A percentile compares a stretch with the other conserved stretches of the same genome.
Conservation (phyloP, 1,140 invertebrate species). For the Drosophila prosaltans region DNA sequence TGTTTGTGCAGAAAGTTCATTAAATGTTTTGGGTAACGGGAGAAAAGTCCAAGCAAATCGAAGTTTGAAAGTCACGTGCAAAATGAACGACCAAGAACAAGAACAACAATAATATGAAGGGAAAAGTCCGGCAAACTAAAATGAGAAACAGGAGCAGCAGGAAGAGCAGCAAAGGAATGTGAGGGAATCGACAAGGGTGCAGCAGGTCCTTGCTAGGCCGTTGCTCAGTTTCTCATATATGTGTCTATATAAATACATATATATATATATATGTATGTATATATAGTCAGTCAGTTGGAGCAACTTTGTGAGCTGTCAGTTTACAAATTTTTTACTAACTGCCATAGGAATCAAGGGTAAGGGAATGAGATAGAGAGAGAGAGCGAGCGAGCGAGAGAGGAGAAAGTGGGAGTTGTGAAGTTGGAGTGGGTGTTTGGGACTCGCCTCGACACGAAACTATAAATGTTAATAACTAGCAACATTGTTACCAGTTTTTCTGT, state of each 20-base stretch:
- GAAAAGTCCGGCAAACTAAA: conserved; percentile 6
- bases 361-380: conserved; percentile 6
- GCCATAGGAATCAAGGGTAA: conserved; percentile 26
- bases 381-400: too few species aligned
- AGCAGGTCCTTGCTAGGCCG: conserved; percentile 1
- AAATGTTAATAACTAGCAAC: conserved; percentile 80
- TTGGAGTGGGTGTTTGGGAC: conserved; percentile 15
- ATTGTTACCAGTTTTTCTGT: conserved; percentile 67
- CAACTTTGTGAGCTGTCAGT: conserved; percentile 29
- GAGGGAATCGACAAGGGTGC: not conserved
- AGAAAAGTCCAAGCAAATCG: conserved; percentile 14
- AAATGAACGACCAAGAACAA: conserved; percentile 5
- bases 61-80: conserved; percentile 74
- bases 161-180: not conserved
- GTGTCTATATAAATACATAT: not conserved
- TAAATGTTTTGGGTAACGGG: conserved; percentile 29
- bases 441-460: conserved; percentile 72
- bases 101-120: not conserved
- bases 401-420: not conserved
- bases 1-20: conserved; percentile 38
- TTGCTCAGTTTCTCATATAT: not conserved
- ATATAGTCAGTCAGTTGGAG: conserved; percentile 19
- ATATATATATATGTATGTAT: not conserved
- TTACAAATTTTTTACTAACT: conserved; percentile 51
- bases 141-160: not conserved